Percentiles rank a stretch among this genome's conserved stretches.
Evolutionary conservation across 2,888 invertebrate genomes (phyloP).

Genomic region (Temnothorax unifasciatus): DNA sequence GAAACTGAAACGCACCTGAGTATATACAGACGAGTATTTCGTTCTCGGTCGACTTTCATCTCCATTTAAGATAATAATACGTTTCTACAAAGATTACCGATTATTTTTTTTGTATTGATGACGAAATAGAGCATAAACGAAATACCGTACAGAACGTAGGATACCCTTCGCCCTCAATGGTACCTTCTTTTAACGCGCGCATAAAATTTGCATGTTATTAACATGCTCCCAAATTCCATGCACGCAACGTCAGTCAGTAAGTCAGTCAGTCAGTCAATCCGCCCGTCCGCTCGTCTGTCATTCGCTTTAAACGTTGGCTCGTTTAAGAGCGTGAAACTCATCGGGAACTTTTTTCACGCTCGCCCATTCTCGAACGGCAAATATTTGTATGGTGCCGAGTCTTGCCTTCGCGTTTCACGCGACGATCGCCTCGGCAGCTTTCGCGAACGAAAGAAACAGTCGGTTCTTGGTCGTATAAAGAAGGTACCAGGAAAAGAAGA

Average conservation of each 20-base stretch:
- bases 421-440: not conserved
- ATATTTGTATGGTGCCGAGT: slow-evolving; percentile 30
- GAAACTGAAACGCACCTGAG: slow-evolving; percentile 8
- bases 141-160: not conserved
- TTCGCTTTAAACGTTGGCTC: slow-evolving; percentile 14
- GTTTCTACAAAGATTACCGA: slow-evolving; percentile 11
- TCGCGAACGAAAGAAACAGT: not conserved
- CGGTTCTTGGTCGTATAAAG: slow-evolving; percentile 22
- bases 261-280: not conserved
- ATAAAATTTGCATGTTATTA: slow-evolving; percentile 50
- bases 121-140: slow-evolving; percentile 31
- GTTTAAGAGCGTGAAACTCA: slow-evolving; percentile 20
- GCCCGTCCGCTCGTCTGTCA: not conserved
- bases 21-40: slow-evolving; percentile 9
- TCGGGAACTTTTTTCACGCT: slow-evolving; percentile 21
- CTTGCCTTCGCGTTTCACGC: slow-evolving; percentile 12
- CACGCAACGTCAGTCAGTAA: slow-evolving; percentile 23
- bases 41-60: not conserved
- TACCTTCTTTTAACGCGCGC: slow-evolving; percentile 16
- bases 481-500: slow-evolving; percentile 32
- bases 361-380: slow-evolving; percentile 22
- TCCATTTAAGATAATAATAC: slow-evolving; percentile 36
- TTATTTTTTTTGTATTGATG: slow-evolving; percentile 27
- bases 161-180: not conserved
- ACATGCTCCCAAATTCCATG: slow-evolving; percentile 40